Percentiles rank a stretch among this genome's conserved stretches.
phyloP scores from a whole-genome alignment of 2,797 vertebrate genomes.

The Urosaurus nigricauda region DNA sequence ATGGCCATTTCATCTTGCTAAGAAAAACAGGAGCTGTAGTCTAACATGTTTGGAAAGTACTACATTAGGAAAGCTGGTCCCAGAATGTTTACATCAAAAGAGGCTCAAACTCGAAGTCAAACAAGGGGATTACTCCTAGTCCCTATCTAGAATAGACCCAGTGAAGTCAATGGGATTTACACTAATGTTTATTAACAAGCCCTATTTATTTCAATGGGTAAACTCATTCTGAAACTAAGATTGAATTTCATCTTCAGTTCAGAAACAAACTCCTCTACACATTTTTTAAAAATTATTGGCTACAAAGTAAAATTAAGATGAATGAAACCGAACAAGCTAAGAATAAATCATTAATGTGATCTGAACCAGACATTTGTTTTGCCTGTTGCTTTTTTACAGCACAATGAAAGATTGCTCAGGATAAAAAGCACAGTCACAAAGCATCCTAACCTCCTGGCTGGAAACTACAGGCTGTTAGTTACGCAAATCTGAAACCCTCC shows the following conservation, averaged over 20 bases:
- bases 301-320: conserved; percentile 23
- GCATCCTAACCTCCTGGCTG: not conserved
- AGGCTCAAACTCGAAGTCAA: not conserved
- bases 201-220: too few relatives aligned
- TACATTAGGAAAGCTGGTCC: not conserved
- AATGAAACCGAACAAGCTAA: not conserved
- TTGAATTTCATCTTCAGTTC: not conserved
- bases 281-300: not conserved
- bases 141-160: too few relatives aligned
- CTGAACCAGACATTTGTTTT: not conserved
- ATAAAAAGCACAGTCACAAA: conserved; percentile 26
- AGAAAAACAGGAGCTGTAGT: not conserved
- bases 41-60: too few relatives aligned
- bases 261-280: not conserved
- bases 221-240: too few relatives aligned
- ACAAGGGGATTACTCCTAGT: too few relatives aligned
- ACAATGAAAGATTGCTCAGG: not conserved
- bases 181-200: too few relatives aligned
- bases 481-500: not conserved
- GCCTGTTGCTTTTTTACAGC: not conserved
- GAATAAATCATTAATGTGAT: conserved; percentile 33
- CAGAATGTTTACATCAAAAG: not conserved
- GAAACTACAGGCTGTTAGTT: not conserved
- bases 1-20: not conserved
- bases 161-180: too few relatives aligned